Evolutionary conservation across 2,888 invertebrate genomes (phyloP).

Genomic region (Lydus trimaculatus): DNA sequence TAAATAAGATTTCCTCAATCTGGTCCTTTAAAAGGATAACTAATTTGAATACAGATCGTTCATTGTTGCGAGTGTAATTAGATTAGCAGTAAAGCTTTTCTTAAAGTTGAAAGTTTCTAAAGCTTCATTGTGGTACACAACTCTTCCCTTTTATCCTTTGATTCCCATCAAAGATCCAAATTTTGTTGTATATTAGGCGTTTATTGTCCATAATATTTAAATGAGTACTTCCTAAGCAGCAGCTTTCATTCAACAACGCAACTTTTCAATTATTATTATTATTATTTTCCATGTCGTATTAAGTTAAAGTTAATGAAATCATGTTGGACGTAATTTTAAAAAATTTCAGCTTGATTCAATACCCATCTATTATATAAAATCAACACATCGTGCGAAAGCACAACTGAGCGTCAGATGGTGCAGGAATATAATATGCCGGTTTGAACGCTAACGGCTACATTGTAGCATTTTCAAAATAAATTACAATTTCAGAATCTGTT

Average conservation of each 20-base stretch:
- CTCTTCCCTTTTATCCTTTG: background rate
- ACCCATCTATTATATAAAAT: conserved; percentile 48
- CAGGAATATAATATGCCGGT: conserved; percentile 48
- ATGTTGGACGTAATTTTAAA: background rate
- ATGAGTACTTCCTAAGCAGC: background rate
- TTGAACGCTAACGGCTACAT: conserved; percentile 40
- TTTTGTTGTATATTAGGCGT: background rate
- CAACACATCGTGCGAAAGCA: conserved; percentile 56
- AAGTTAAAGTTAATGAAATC: background rate
- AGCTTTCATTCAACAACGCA: background rate
- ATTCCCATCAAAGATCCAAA: background rate
- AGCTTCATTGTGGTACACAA: background rate
- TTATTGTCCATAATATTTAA: background rate
- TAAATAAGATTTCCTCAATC: background rate
- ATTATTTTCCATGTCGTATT: background rate
- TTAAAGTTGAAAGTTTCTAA: background rate
- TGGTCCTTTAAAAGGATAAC: background rate
- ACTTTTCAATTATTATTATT: background rate
- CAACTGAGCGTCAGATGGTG: conserved; percentile 51
- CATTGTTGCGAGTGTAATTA: background rate
- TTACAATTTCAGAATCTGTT: conserved; percentile 37
- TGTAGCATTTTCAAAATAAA: conserved; percentile 50
- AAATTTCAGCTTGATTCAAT: conserved; percentile 7
- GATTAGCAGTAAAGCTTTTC: background rate
- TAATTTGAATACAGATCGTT: conserved; percentile 2